Evolutionary conservation across 2,113 vertebrate species (phyloP), one percentile per base, ranked within the genome.

Genomic region (Pampusana beccarii): DNA sequence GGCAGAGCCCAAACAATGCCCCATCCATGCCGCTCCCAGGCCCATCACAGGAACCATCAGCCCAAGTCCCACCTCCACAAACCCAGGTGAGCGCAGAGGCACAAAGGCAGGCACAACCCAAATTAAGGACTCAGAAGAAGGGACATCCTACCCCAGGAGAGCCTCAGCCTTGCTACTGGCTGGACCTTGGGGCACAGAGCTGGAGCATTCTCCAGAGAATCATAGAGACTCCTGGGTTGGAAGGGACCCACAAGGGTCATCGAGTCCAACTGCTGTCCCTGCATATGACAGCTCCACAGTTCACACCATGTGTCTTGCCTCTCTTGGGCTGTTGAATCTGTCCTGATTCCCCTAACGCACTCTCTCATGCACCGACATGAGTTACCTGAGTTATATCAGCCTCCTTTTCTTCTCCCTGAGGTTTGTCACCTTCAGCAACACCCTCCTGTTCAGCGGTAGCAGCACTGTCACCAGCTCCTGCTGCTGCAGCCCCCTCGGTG

Each of bases 321-420:
- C 24, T 67, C 57, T 70, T 0, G 0, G 31, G 38, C 46, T 83
- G 38, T 16, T 66, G 13, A 16, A 54, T 51, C 36, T 58, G 36
- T 58, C n/a, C 38, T 2, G 1, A 16, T 73, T 70, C 28, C 36
- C 28, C 19, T 26, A 38, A 53, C 13, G 23, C 18, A 8, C 6
- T 10, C 15, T 57, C 20, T 51, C 4, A 0, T 50, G 44, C n/a
- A 51, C n/a, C 2, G 13, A 65, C 40, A 14, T 3, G 12, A 84
- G 21, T 77, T 92, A 98, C 98, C 97, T 97, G 97, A 95, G 89
- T 61, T 16, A 67, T 79, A 65, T 74, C 98, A 95, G 96, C 34
- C 25, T 95, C 98, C 34, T 91, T 78, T 88, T 95, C 94, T 77
- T 97, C 97, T 95, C 95, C 93, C 66, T 44, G 91, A 91, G 91